These are phyloP conservation scores for Phycodurus eques DNA, from an alignment of 2,113 vertebrate genomes.

Conservation along the genomic window DNA sequence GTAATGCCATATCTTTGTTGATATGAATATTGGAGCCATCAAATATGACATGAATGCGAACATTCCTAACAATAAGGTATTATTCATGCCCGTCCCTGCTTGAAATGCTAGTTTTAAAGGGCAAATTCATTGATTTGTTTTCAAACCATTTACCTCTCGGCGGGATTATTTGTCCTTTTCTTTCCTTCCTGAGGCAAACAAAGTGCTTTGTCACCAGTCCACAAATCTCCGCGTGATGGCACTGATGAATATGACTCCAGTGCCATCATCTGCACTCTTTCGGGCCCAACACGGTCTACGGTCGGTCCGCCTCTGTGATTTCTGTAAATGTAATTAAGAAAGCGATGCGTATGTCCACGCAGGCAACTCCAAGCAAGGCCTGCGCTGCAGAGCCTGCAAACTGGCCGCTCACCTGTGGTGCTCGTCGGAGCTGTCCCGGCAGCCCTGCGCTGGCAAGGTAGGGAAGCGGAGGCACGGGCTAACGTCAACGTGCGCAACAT, in stretches of 20 bases:
- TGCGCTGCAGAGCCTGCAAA: slow-evolving; percentile 87
- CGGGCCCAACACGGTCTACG: not conserved
- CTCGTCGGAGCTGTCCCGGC: slow-evolving; percentile 83
- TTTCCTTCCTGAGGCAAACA: not conserved
- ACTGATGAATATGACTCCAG: not conserved
- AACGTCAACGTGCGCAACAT: not conserved
- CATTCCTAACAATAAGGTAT: too few relatives aligned
- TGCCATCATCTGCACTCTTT: not conserved
- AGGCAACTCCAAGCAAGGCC: slow-evolving; percentile 89
- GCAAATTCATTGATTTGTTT: not conserved
- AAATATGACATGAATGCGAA: not conserved
- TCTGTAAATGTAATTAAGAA: not conserved
- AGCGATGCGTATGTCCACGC: slow-evolving; percentile 19
- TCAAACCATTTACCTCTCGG: not conserved
- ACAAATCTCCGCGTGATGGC: slow-evolving; percentile 11
- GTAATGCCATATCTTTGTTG: not conserved
- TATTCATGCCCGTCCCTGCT: too few relatives aligned
- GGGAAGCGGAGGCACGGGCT: slow-evolving; percentile 6
- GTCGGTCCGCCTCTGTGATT: not conserved
- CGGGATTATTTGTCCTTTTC: not conserved
- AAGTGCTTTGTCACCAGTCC: not conserved
- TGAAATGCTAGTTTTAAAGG: not conserved
- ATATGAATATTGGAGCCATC: not conserved
- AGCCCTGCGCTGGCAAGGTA: slow-evolving; percentile 83
- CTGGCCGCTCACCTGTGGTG: slow-evolving; percentile 86